These are phyloP conservation scores for Rhinichthys osculus DNA, from an alignment of 2,797 vertebrate genomes.

Conservation along the genomic window DNA sequence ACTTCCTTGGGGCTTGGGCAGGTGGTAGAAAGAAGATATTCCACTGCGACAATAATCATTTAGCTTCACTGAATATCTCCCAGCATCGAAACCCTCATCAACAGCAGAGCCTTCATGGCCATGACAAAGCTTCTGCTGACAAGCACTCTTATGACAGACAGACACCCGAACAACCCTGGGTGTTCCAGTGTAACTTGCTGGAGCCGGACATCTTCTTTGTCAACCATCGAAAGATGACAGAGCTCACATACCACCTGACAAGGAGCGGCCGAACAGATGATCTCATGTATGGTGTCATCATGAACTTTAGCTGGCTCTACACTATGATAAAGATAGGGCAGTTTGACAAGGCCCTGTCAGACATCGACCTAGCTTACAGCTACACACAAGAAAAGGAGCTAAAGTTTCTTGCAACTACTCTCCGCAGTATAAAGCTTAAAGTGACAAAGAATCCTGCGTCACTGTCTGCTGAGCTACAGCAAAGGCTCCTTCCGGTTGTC, in stretches of 20 bases:
- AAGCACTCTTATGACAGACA: conserved; percentile 95
- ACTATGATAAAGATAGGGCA: conserved; percentile 99
- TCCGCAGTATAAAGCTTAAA: conserved; percentile 93
- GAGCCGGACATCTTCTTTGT: conserved; percentile 99
- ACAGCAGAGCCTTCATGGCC: conserved; percentile 80
- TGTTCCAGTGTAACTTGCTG: conserved; percentile 96
- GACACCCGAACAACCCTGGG: conserved; percentile 97
- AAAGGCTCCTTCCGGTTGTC: conserved; percentile 95
- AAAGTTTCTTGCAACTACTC: conserved; percentile 93
- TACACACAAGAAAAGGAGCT: conserved; percentile 96
- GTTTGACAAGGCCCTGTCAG: conserved; percentile 92
- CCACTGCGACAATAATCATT: conserved; percentile 86
- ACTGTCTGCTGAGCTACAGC: conserved; percentile 95
- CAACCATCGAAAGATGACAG: conserved; percentile 98
- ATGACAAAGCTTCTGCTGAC: conserved; percentile 88
- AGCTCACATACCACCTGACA: conserved; percentile 93
- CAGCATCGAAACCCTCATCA: conserved; percentile 86
- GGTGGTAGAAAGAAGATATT: conserved; percentile 95
- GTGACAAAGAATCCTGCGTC: conserved; percentile 93
- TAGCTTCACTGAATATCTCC: conserved; percentile 87
- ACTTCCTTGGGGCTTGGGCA: conserved; percentile 98
- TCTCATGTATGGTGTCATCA: conserved; percentile 95
- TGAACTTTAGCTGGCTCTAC: conserved; percentile 99
- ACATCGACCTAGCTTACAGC: conserved; percentile 95
- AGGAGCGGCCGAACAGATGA: conserved; percentile 94